These are phyloP conservation scores for Blera fallax DNA, from an alignment of 2,888 invertebrate species.

Conservation along the genomic window DNA sequence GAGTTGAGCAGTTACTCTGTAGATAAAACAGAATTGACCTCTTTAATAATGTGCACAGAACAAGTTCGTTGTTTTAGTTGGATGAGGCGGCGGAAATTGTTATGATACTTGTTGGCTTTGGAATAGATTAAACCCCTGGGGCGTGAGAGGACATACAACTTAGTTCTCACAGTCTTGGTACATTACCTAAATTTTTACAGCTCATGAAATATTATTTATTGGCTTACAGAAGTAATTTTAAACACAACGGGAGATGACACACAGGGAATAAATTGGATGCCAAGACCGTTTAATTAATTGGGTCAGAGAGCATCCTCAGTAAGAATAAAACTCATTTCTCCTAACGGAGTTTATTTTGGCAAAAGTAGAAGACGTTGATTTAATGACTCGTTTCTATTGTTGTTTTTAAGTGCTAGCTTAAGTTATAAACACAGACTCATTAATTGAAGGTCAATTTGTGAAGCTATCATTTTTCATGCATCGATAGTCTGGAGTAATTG, in stretches of 20 bases:
- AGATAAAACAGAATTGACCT: neutral
- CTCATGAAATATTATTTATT: constrained; percentile 18
- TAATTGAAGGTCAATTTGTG: neutral
- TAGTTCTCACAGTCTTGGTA: neutral
- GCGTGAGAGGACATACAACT: neutral
- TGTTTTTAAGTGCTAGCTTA: neutral
- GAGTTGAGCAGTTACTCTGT: neutral
- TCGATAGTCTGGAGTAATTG: neutral
- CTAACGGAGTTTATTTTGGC: neutral
- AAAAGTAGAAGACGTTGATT: neutral
- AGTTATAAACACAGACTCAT: neutral
- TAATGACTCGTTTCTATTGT: neutral
- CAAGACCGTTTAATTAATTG: neutral
- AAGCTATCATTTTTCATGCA: neutral
- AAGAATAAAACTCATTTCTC: neutral
- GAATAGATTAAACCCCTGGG: neutral
- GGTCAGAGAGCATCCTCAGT: neutral
- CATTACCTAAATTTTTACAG: neutral
- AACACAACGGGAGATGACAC: constrained; percentile 7
- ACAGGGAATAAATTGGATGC: neutral
- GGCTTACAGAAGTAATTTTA: neutral
- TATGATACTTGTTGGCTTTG: neutral
- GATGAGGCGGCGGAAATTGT: neutral
- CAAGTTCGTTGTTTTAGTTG: neutral
- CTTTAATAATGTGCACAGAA: neutral